Percentiles rank a stretch among this genome's conserved stretches.
Evolutionary conservation across 30 jellyfish, hydroid and myxozoan genomes (phyloP).

Genomic region (Cassiopea andromeda): DNA sequence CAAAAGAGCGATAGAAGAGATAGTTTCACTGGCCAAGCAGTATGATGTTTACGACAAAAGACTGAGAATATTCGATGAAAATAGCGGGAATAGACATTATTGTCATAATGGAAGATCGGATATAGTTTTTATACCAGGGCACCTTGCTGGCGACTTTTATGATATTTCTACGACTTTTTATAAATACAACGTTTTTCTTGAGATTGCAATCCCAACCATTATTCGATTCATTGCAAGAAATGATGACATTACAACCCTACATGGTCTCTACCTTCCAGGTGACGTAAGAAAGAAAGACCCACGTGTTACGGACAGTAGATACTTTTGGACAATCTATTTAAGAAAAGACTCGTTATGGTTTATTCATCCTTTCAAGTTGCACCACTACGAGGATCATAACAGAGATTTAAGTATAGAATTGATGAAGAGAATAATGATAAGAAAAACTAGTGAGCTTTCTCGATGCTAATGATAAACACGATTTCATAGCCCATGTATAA

Average conservation of each 20-base stretch:
- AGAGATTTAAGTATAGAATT: conserved; percentile 80
- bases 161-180: conserved; percentile 74
- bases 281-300: conserved; percentile 92
- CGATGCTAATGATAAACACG: conserved; percentile 8
- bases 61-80: conserved; percentile 11
- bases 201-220: conserved; percentile 93
- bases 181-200: conserved; percentile 76
- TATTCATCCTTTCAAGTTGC: conserved; percentile 94
- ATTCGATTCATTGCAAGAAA: conserved; percentile 59
- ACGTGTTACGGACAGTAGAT: conserved; percentile 93
- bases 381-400: conserved; percentile 83
- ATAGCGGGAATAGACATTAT: conserved; percentile 58
- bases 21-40: conserved; percentile 12
- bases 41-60: conserved; percentile 10
- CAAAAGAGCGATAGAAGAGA: conserved; percentile 73
- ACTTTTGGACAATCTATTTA: conserved; percentile 89
- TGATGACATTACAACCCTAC: conserved; percentile 63
- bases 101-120: conserved; percentile 91
- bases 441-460: conserved; percentile 70
- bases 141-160: conserved; percentile 62
- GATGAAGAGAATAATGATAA: conserved; percentile 79
- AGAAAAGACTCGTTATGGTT: conserved; percentile 72
- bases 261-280: conserved; percentile 93
- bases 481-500: no score
- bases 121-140: conserved; percentile 81